A percentile compares a stretch with the other conserved stretches of the same genome.
phyloP scores from a whole-genome alignment of 2,797 vertebrate species.

The Acanthurus lineatus region DNA sequence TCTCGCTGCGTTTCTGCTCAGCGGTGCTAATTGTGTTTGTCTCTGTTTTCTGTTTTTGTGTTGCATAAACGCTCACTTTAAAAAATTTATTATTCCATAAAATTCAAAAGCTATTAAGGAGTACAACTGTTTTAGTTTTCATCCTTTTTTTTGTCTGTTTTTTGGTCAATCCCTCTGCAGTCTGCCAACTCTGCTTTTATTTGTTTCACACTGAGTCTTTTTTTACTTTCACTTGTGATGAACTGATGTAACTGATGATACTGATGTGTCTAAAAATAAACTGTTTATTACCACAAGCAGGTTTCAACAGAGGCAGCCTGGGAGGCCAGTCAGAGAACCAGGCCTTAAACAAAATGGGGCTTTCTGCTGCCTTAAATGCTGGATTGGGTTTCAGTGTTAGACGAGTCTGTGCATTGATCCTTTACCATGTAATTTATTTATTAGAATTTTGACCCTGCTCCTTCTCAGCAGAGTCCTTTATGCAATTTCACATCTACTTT shows the following conservation, averaged over 20 bases:
- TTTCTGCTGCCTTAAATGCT: no score
- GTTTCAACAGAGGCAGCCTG: neutral
- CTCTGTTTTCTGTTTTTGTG: conserved; percentile 32
- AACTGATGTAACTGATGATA: neutral
- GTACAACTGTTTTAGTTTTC: neutral
- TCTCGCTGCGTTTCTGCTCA: neutral
- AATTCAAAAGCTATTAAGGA: conserved; percentile 12
- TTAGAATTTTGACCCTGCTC: no score
- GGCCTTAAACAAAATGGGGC: neutral
- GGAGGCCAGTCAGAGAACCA: neutral
- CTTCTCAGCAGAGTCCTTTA: no score
- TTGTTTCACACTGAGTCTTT: neutral
- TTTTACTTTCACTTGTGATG: conserved; percentile 13
- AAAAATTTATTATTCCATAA: conserved; percentile 20
- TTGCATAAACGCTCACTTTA: conserved; percentile 1
- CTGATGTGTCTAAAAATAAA: conserved; percentile 17
- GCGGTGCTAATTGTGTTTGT: conserved; percentile 12
- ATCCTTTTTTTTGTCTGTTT: neutral
- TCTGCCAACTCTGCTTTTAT: neutral
- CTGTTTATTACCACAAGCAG: neutral
- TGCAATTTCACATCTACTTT: no score
- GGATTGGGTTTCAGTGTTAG: no score
- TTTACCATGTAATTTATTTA: no score
- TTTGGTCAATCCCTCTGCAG: neutral
- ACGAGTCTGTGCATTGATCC: no score